phyloP scores from a whole-genome alignment of 2,888 invertebrate species.

The Tiliacea aurago region DNA sequence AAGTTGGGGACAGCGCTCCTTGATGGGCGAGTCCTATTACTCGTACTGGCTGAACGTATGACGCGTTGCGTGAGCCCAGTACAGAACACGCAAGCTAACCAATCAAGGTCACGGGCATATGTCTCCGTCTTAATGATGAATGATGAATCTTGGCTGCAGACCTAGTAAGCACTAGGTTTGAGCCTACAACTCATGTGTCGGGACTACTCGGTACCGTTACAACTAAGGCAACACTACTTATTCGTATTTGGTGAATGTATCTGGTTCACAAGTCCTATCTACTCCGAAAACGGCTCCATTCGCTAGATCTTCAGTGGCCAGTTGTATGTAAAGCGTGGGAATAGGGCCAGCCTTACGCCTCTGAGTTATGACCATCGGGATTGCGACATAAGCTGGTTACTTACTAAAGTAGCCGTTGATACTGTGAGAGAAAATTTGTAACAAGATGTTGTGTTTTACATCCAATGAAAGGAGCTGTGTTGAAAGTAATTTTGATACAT shows the following conservation, averaged over 20 bases:
- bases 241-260: conserved; percentile 37
- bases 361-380: conserved; percentile 48
- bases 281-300: conserved; percentile 28
- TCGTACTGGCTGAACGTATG: too few species aligned
- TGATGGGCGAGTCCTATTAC: too few species aligned
- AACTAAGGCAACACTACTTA: neutral
- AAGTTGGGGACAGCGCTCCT: too few species aligned
- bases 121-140: too few species aligned
- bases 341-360: conserved; percentile 33
- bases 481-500: conserved; percentile 4
- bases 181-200: neutral
- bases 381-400: conserved; percentile 36
- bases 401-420: neutral
- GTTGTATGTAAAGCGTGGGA: conserved; percentile 61
- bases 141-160: too few species aligned
- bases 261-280: conserved; percentile 28
- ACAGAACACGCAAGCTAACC: too few species aligned
- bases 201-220: neutral
- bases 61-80: too few species aligned
- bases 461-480: neutral
- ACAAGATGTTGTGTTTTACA: neutral
- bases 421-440: conserved; percentile 28
- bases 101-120: too few species aligned
- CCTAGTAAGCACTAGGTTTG: too few species aligned
- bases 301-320: conserved; percentile 54